Evolutionary conservation across 2,797 vertebrate genomes (phyloP).

Genomic region (Poecilia wingei): DNA sequence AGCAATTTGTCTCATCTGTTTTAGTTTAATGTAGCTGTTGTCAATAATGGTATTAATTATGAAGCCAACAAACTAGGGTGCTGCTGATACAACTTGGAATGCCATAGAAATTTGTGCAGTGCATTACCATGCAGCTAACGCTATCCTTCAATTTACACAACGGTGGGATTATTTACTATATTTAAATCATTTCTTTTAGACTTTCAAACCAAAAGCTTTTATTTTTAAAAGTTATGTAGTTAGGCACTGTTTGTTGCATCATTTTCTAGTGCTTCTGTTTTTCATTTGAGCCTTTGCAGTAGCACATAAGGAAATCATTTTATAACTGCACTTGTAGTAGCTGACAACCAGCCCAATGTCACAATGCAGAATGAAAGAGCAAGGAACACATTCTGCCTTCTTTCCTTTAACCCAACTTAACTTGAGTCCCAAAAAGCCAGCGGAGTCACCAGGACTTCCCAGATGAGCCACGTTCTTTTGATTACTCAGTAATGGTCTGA

Average conservation of each 20-base stretch:
- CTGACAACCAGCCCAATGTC: not conserved
- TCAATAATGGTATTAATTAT: not conserved
- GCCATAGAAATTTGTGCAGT: not conserved
- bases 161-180: not conserved
- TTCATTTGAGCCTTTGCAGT: not conserved
- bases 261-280: not conserved
- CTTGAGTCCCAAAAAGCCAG: not conserved
- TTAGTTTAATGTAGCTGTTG: not conserved
- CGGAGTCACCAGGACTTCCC: not conserved
- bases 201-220: not conserved
- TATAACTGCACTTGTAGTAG: not conserved
- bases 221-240: not conserved
- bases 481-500: not conserved
- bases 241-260: not conserved
- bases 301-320: not conserved
- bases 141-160: not conserved
- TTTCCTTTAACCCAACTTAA: not conserved
- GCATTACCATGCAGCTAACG: not conserved
- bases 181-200: not conserved
- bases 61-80: not conserved
- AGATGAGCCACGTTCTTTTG: not conserved
- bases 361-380: not conserved
- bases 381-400: not conserved
- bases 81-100: not conserved
- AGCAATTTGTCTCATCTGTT: not conserved